These are phyloP conservation scores for Pterobdella sp. DNA, from an alignment of 2,888 invertebrate genomes.

Conservation along the genomic window DNA sequence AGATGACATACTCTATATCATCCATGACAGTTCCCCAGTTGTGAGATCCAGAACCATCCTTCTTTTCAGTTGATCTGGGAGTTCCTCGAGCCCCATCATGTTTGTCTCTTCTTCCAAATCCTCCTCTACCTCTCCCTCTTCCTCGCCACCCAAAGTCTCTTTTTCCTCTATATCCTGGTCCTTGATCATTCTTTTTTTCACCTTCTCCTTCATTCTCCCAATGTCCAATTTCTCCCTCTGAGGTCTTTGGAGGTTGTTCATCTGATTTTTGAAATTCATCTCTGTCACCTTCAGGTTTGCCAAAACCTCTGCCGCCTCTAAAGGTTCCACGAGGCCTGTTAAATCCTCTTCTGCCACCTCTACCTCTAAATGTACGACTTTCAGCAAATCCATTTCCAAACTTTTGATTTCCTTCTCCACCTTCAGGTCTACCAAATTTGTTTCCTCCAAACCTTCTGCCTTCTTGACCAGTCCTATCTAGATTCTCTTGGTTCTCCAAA, in stretches of 20 bases:
- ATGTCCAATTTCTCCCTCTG: constrained; percentile 22
- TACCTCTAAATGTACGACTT: constrained; percentile 5
- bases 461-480: not conserved
- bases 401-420: not conserved
- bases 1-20: constrained; percentile 62
- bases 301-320: not conserved
- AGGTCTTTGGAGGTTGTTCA: not conserved
- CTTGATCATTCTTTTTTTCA: not conserved
- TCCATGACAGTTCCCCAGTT: constrained; percentile 93
- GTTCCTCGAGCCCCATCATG: constrained; percentile 54
- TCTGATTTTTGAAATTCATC: not conserved
- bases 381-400: constrained; percentile 5
- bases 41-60: constrained; percentile 84
- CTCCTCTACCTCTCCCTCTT: constrained; percentile 21
- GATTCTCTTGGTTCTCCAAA: constrained; percentile 24
- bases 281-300: not conserved
- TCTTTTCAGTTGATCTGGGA: constrained; percentile 84
- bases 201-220: constrained; percentile 27
- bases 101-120: constrained; percentile 24
- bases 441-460: constrained; percentile 21
- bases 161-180: constrained; percentile 16
- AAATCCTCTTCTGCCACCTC: constrained; percentile 18
- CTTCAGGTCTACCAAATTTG: not conserved
- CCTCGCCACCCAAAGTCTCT: constrained; percentile 15
- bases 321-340: constrained; percentile 1